Base-by-base conservation (phyloP, 2,888 invertebrate species). In the Danaus chrysippus region DNA sequence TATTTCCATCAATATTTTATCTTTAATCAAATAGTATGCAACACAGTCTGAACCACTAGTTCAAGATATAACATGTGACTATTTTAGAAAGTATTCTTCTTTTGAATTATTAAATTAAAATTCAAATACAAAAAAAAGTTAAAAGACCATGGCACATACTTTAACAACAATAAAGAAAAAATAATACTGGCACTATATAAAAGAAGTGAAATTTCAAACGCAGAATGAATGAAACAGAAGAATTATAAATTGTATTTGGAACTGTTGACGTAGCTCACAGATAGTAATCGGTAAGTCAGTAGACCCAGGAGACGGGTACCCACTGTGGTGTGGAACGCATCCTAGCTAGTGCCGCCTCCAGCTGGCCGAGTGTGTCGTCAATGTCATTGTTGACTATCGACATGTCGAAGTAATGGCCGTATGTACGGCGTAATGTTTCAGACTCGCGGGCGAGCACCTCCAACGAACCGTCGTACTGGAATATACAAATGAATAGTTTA, bases 361-460 rank as follows among this genome's bases (percentile, higher is more conserved):
- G 92, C 68, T 97, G 96, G 54, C 95, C 94, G 77, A 99, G 98
- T 46, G 99, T 99, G 86, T 99, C 99, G 86, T 99, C 99, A 69
- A 99, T 99, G 91, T 99, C 99, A 92, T 99, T 99, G 93, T 99
- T 99, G 69, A 99, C 96, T 79, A 99, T 98, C 73, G 96, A 97
- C 84, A 98, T 92, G 91, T 99, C 99, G 92, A 99, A 99, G 91
- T 97, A 97, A 88, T 99, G 99, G 54, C 99, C 99, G 91, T 99
- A 99, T 12, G 99, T 97, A 82, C 97, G 97, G 44, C 98, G 95
- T 68, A 99, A 92, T 87, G 98, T 95, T 76, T 99, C 99, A 58
- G 99, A 99, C 86, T 99, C 99, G 76, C 97, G 97, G 41, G 98
- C 97, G 70, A 99, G 91, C 62, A 98, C 94, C 85, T 99, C 99